A percentile compares a stretch with the other conserved stretches of the same genome.
phyloP scores from a whole-genome alignment of 2,888 invertebrate species.

The Mimas tiliae region DNA sequence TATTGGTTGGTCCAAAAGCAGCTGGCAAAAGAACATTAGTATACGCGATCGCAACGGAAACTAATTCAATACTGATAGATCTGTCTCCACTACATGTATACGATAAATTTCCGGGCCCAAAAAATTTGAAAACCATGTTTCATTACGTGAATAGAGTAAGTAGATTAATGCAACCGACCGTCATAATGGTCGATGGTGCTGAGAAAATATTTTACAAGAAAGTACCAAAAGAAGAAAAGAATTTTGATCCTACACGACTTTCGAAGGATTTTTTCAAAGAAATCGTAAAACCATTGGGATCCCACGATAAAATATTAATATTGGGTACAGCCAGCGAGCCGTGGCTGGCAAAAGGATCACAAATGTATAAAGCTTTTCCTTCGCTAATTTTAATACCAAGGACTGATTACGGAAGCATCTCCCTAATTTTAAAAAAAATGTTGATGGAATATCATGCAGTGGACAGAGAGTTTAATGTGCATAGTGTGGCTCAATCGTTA shows the following conservation, averaged over 20 bases:
- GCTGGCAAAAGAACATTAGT: constrained; percentile 89
- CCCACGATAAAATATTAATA: constrained; percentile 87
- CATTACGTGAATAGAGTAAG: constrained; percentile 88
- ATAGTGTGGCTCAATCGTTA: constrained; percentile 82
- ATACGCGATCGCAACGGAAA: constrained; percentile 90
- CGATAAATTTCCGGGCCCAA: constrained; percentile 88
- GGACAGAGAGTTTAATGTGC: constrained; percentile 84
- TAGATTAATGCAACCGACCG: constrained; percentile 88
- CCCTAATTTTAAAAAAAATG: constrained; percentile 79
- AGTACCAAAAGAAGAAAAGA: constrained; percentile 86
- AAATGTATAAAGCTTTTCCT: constrained; percentile 84
- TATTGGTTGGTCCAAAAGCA: constrained; percentile 88
- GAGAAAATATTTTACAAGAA: constrained; percentile 89
- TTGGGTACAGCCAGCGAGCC: constrained; percentile 89
- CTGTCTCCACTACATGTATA: constrained; percentile 88
- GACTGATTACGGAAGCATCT: constrained; percentile 86
- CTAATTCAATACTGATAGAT: constrained; percentile 90
- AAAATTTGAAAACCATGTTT: constrained; percentile 87
- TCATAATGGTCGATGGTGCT: constrained; percentile 88
- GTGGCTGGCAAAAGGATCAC: constrained; percentile 81
- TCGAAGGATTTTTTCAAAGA: constrained; percentile 87
- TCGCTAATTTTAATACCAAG: constrained; percentile 82
- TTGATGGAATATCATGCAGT: constrained; percentile 86
- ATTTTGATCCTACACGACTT: constrained; percentile 88
- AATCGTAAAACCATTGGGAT: constrained; percentile 87